A percentile compares a stretch with the other conserved stretches of the same genome.
Conservation (phyloP, 2,797 vertebrate species). For the Threskiornis aethiopicus region DNA sequence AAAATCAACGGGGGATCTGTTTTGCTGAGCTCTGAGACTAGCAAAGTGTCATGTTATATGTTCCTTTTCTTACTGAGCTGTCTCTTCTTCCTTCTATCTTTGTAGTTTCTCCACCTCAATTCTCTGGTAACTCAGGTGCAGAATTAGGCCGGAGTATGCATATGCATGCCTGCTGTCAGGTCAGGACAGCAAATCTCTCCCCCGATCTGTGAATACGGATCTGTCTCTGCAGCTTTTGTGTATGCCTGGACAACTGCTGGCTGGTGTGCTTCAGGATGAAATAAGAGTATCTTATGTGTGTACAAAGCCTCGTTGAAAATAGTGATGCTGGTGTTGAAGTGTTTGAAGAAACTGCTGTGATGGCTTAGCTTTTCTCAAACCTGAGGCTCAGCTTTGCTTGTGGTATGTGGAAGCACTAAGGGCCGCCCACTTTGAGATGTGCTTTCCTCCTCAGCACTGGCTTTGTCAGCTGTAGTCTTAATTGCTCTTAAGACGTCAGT, state of each 20-base stretch:
- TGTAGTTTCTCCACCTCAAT: background rate
- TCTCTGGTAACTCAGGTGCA: background rate
- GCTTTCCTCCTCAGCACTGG: background rate
- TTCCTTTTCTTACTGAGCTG: background rate
- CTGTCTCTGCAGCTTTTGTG: background rate
- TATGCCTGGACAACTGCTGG: background rate
- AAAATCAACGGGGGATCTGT: background rate
- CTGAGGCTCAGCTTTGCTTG: background rate
- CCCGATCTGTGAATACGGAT: background rate
- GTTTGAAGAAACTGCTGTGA: background rate
- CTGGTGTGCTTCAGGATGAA: background rate
- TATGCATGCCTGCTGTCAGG: background rate
- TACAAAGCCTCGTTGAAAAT: background rate
- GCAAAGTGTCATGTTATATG: rapidly evolving
- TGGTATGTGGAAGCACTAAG: background rate
- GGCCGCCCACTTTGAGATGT: background rate
- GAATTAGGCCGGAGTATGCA: background rate
- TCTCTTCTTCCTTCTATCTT: background rate
- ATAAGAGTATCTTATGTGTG: background rate
- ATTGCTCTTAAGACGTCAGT: background rate
- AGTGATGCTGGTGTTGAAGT: background rate
- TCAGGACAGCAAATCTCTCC: background rate
- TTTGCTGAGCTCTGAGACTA: background rate
- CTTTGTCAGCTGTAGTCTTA: background rate
- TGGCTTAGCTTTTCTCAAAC: background rate